A percentile compares a stretch with the other conserved stretches of the same genome.
Conservation (phyloP, 2,113 vertebrate species). For the Anhinga anhinga region DNA sequence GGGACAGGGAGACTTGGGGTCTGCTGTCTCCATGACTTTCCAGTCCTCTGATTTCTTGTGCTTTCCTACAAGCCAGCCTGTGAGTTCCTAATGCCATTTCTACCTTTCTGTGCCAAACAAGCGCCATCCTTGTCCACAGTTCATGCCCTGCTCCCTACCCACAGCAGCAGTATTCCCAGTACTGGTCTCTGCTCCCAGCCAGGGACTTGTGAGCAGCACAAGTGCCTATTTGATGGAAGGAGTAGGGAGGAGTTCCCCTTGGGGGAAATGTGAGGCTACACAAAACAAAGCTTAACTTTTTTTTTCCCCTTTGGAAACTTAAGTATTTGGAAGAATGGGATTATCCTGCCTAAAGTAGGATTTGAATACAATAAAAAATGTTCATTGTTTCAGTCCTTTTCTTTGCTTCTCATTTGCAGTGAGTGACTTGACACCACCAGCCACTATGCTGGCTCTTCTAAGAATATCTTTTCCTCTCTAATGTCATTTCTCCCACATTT, state of each 20-base stretch:
- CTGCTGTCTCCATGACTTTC: background rate
- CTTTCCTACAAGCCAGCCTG: background rate
- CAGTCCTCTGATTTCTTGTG: background rate
- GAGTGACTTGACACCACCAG: background rate
- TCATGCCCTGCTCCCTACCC: background rate
- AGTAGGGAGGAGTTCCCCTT: background rate
- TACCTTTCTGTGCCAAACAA: background rate
- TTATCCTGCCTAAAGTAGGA: background rate
- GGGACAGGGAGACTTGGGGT: background rate
- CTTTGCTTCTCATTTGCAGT: background rate
- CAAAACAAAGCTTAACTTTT: background rate
- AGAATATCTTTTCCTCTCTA: background rate
- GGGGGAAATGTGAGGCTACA: background rate
- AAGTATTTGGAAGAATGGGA: background rate
- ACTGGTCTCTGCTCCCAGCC: background rate
- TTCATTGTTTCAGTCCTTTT: background rate
- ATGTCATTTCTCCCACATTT: background rate
- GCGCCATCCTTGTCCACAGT: rapidly evolving
- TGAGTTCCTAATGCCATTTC: background rate
- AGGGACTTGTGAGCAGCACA: background rate
- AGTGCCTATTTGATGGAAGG: background rate
- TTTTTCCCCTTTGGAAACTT: background rate
- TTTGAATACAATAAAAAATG: background rate
- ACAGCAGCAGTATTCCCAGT: rapidly evolving
- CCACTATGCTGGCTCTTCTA: background rate